These are phyloP conservation scores for Megalops atlanticus DNA, from an alignment of 2,113 vertebrate genomes.

Conservation along the genomic window DNA sequence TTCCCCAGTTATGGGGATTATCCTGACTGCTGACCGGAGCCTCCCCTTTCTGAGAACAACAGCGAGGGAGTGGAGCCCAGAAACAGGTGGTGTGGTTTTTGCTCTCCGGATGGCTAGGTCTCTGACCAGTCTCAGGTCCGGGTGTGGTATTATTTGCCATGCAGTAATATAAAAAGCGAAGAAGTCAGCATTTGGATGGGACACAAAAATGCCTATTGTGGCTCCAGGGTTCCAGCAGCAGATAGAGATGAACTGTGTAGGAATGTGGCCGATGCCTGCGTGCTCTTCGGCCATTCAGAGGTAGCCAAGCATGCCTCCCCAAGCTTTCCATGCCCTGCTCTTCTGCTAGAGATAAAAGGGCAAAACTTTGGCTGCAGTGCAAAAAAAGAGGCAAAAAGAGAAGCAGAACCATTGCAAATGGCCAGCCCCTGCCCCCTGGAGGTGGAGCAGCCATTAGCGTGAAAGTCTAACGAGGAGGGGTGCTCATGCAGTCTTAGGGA, in stretches of 20 bases:
- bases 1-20: background rate
- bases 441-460: background rate
- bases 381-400: background rate
- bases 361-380: conserved; percentile 21
- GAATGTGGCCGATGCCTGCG: conserved; percentile 40
- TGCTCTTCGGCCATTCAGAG: conserved; percentile 46
- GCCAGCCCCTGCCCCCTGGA: no score
- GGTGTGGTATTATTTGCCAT: conserved; percentile 8
- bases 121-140: conserved; percentile 23
- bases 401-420: no score
- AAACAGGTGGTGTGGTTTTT: background rate
- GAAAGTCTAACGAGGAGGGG: background rate
- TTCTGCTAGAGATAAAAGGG: conserved; percentile 41
- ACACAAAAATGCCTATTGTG: conserved; percentile 9
- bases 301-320: conserved; percentile 49
- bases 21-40: background rate
- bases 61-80: no score
- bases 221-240: background rate
- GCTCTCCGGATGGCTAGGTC: background rate
- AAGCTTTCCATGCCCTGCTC: conserved; percentile 34
- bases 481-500: background rate
- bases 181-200: conserved; percentile 27
- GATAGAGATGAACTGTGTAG: conserved; percentile 28
- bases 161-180: background rate
- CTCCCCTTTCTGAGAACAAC: background rate